These are phyloP conservation scores for Cosmorhoe ocellata DNA, from an alignment of 2,888 invertebrate species.

Conservation along the genomic window DNA sequence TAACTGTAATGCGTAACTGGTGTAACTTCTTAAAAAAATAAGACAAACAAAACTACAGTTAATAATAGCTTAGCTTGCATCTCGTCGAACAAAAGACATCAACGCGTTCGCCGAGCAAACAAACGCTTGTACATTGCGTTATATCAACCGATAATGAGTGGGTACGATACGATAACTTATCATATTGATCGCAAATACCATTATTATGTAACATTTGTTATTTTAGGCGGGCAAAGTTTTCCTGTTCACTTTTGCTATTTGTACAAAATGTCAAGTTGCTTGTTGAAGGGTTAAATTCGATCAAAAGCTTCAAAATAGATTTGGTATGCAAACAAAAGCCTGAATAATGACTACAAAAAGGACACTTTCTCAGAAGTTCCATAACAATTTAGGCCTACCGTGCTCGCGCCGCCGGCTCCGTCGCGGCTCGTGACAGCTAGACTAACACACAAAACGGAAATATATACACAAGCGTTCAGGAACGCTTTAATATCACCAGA, in stretches of 20 bases:
- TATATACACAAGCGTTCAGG: conserved; percentile 68
- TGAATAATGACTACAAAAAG: conserved; percentile 59
- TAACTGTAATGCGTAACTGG: no score
- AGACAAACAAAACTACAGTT: neutral
- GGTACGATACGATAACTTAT: conserved; percentile 52
- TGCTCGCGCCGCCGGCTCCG: conserved; percentile 55
- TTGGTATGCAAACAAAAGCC: conserved; percentile 58
- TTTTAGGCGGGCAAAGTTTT: conserved; percentile 54
- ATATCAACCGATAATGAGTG: conserved; percentile 51
- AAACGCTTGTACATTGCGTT: conserved; percentile 42
- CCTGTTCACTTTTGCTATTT: conserved; percentile 5
- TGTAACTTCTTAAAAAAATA: conserved; percentile 2
- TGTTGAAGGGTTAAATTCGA: conserved; percentile 20
- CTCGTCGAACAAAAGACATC: conserved; percentile 70
- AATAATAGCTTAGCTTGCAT: conserved; percentile 10
- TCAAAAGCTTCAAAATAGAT: conserved; percentile 38
- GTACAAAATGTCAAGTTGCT: neutral
- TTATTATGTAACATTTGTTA: conserved; percentile 53
- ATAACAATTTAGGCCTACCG: conserved; percentile 68
- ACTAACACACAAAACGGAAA: conserved; percentile 66
- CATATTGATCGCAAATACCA: conserved; percentile 59
- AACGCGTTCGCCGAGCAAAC: conserved; percentile 64
- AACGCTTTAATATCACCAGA: conserved; percentile 64
- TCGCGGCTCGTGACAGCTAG: conserved; percentile 58
- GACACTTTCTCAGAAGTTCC: conserved; percentile 70